Evolutionary conservation across 2,888 invertebrate genomes (phyloP).

Genomic region (Diogma glabrata): DNA sequence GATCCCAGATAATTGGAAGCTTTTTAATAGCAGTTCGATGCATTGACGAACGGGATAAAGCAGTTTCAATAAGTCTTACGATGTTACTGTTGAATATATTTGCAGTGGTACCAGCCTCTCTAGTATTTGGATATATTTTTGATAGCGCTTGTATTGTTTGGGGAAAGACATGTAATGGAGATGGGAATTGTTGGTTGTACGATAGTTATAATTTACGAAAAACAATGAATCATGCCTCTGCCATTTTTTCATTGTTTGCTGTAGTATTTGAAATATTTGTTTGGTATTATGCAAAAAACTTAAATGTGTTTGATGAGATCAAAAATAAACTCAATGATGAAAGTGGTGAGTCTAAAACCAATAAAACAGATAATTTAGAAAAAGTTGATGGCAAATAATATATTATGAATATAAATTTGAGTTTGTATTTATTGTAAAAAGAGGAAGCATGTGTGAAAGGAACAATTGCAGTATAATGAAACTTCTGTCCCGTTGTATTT

Average conservation of each 20-base stretch:
- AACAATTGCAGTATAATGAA: too few species aligned
- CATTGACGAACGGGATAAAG: conserved; percentile 51
- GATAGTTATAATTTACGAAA: conserved; percentile 40
- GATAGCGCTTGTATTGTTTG: conserved; percentile 51
- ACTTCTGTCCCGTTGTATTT: too few species aligned
- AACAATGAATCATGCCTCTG: too few species aligned
- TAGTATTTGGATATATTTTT: conserved; percentile 54
- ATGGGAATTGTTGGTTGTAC: conserved; percentile 54
- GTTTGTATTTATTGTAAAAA: too few species aligned
- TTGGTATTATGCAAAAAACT: conserved; percentile 46
- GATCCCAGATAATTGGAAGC: conserved; percentile 50
- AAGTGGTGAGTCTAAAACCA: background rate
- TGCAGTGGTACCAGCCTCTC: conserved; percentile 54
- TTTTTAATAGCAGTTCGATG: conserved; percentile 50
- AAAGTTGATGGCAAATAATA: too few species aligned
- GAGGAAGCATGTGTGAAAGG: too few species aligned
- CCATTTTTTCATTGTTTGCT: conserved; percentile 33
- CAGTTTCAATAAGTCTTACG: conserved; percentile 50
- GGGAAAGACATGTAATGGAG: conserved; percentile 45
- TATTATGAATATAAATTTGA: too few species aligned
- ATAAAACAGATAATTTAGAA: background rate
- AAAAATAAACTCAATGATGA: conserved; percentile 13
- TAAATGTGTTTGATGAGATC: conserved; percentile 48
- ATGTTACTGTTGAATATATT: conserved; percentile 48
- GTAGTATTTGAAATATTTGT: conserved; percentile 45